Conservation (phyloP, 2,888 invertebrate genomes). For the Epistrophella euchroma region DNA sequence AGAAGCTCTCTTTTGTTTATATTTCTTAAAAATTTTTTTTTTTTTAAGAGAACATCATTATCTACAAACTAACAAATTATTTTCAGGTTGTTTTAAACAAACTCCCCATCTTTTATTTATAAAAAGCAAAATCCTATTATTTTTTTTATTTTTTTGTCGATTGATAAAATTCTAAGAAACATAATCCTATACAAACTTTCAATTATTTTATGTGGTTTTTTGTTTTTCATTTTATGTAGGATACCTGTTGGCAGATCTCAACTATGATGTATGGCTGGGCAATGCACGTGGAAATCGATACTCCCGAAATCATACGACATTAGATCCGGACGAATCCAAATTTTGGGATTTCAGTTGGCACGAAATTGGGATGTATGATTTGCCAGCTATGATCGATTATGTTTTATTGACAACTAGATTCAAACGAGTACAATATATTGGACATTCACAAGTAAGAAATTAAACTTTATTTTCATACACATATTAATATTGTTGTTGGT, state of each 20-base stretch:
- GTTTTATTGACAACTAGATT: constrained; percentile 84
- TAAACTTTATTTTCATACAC: not conserved
- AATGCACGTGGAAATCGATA: constrained; percentile 83
- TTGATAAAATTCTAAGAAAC: too few species aligned
- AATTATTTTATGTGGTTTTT: too few species aligned
- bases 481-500: not conserved
- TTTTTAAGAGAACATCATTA: too few species aligned
- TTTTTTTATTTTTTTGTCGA: too few species aligned
- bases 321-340: constrained; percentile 81
- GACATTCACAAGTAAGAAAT: constrained; percentile 86
- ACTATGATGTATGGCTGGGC: constrained; percentile 83
- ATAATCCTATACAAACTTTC: too few species aligned
- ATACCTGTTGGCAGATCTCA: constrained; percentile 85
- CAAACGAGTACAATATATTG: constrained; percentile 86
- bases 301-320: constrained; percentile 81
- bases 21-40: too few species aligned
- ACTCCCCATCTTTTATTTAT: too few species aligned
- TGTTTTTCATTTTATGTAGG: constrained; percentile 74
- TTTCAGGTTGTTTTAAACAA: too few species aligned
- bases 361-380: constrained; percentile 92
- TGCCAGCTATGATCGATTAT: constrained; percentile 93
- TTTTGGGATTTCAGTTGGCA: constrained; percentile 92
- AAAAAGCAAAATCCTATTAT: too few species aligned
- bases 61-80: too few species aligned
- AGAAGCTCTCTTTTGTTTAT: too few species aligned